Evolutionary conservation across 1,140 invertebrate genomes (phyloP).

Genomic region (Hyphantria cunea): DNA sequence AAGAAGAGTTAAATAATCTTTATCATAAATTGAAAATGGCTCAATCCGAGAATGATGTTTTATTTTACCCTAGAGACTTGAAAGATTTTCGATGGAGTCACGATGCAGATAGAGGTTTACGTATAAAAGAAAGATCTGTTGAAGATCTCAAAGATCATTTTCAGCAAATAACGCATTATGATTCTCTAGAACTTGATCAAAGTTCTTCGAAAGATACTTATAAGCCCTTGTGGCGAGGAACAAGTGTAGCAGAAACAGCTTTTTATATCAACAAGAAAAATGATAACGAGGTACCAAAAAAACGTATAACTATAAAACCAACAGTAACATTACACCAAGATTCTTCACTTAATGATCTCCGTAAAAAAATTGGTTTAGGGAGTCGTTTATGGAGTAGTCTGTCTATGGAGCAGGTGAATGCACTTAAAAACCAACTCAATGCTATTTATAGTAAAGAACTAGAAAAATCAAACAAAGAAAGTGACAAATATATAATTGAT

Average conservation of each 20-base stretch:
- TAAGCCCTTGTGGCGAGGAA: slow-evolving; percentile 92
- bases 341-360: slow-evolving; percentile 59
- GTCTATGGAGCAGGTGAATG: slow-evolving; percentile 91
- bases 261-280: slow-evolving; percentile 84
- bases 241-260: slow-evolving; percentile 89
- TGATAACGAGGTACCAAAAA: slow-evolving; percentile 42
- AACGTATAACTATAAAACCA: slow-evolving; percentile 37
- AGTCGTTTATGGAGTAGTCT: slow-evolving; percentile 91
- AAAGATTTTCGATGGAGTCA: slow-evolving; percentile 87
- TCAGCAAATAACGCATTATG: slow-evolving; percentile 81
- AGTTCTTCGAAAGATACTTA: slow-evolving; percentile 85
- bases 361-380: slow-evolving; percentile 84
- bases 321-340: slow-evolving; percentile 49
- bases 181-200: slow-evolving; percentile 78
- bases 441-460: slow-evolving; percentile 89
- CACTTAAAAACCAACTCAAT: slow-evolving; percentile 90
- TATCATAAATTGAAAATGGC: slow-evolving; percentile 90
- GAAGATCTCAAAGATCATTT: slow-evolving; percentile 91
- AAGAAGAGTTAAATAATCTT: slow-evolving; percentile 90
- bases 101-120: slow-evolving; percentile 88
- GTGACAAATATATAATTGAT: slow-evolving; percentile 83
- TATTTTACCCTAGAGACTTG: slow-evolving; percentile 88
- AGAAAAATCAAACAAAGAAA: slow-evolving; percentile 67
- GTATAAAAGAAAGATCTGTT: slow-evolving; percentile 92
- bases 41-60: slow-evolving; percentile 92